A percentile compares a stretch with the other conserved stretches of the same genome.
Evolutionary conservation across 2,888 invertebrate genomes (phyloP).

Genomic region (Isoperla grammatica): DNA sequence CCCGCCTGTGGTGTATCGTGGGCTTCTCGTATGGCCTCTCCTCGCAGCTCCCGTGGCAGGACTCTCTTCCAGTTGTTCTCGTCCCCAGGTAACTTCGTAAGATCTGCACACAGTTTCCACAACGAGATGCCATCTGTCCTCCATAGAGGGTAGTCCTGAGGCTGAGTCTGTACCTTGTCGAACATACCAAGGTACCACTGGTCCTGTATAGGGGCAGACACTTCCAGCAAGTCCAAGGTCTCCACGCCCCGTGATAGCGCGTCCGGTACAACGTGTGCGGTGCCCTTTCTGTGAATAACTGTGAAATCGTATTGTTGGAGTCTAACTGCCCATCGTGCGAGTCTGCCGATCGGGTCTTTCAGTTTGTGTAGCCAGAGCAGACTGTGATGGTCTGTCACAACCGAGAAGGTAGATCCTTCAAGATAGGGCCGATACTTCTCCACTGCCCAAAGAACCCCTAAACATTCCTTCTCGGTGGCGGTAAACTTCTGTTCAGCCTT

Average conservation of each 20-base stretch:
- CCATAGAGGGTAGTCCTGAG: conserved; percentile 24
- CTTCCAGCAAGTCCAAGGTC: background rate
- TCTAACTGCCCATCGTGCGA: conserved; percentile 12
- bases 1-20: conserved; percentile 34
- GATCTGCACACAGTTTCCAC: background rate
- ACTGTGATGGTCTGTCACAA: conserved; percentile 8
- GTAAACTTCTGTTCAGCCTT: conserved; percentile 12
- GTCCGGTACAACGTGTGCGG: conserved; percentile 37
- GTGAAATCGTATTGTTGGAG: conserved; percentile 36
- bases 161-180: conserved; percentile 14
- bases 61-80: conserved; percentile 31
- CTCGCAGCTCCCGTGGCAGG: conserved; percentile 23
- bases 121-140: background rate
- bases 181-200: conserved; percentile 21
- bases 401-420: conserved; percentile 12
- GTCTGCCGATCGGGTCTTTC: background rate
- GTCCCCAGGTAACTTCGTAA: conserved; percentile 17
- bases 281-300: conserved; percentile 35
- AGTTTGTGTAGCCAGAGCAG: conserved; percentile 18
- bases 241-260: conserved; percentile 32
- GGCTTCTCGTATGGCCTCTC: too few relatives aligned
- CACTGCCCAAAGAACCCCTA: conserved; percentile 14
- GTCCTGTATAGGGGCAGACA: background rate
- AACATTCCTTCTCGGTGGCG: conserved; percentile 4
- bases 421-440: conserved; percentile 19